These are phyloP conservation scores for Enteromius unitaeniatus DNA, from an alignment of 2,797 vertebrate species.

Conservation along the genomic window DNA sequence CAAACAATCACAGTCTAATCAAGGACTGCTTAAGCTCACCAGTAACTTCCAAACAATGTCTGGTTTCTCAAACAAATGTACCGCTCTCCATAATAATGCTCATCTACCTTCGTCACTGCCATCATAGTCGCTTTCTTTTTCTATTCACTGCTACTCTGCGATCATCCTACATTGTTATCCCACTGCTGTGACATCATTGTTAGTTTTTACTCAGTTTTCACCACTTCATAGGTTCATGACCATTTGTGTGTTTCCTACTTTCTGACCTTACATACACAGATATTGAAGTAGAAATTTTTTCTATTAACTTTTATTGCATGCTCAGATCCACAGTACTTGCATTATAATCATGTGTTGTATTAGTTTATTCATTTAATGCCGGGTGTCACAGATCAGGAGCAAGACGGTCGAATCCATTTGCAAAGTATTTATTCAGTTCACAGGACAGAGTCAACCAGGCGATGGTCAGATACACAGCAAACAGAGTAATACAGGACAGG, in stretches of 20 bases:
- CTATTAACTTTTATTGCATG: background rate
- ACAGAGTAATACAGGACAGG: too few relatives aligned
- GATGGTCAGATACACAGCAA: too few relatives aligned
- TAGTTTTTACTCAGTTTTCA: background rate
- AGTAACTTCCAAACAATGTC: background rate
- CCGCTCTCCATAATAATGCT: background rate
- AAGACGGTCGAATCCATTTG: too few relatives aligned
- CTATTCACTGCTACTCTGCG: background rate
- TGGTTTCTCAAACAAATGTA: background rate
- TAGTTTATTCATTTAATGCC: background rate
- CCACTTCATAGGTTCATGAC: background rate
- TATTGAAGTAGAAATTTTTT: too few relatives aligned
- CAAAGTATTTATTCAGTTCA: too few relatives aligned
- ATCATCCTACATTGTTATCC: background rate
- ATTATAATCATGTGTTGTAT: background rate
- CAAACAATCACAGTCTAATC: background rate
- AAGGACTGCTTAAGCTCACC: background rate
- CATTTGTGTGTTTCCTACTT: background rate
- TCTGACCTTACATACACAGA: background rate
- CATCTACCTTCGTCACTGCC: background rate
- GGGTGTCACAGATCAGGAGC: too few relatives aligned
- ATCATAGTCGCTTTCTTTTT: background rate
- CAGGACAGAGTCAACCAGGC: too few relatives aligned
- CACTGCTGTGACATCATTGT: background rate
- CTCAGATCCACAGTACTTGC: background rate